Base-by-base conservation (phyloP, 1,140 invertebrate species). In the Oryctes rhinoceros region DNA sequence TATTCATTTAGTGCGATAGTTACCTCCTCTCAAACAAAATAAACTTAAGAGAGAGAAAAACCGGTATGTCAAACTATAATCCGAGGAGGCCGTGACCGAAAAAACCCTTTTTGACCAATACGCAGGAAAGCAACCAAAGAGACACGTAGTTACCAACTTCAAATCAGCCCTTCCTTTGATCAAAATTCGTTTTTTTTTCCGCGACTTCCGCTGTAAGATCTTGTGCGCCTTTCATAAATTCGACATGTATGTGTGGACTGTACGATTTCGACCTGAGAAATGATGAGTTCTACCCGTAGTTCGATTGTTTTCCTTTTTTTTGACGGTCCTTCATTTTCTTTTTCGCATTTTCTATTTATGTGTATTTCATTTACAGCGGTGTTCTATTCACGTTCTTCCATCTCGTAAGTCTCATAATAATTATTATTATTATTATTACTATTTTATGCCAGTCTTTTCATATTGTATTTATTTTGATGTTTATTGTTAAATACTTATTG, bases 401-500 rank as follows among this genome's bases (percentile, higher is more conserved):
- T 65, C 44, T 76, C 47, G 18, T 76, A 76, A 76, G 48, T 78
- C 35, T 77, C 24, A 35, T 76, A 44, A 76, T 80, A 48, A 80
- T 80, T 59, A 78, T 59, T 76, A 76, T 71, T 71, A 76, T 47
- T 44, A 76, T 18, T 30, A 30, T 30, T 30, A 30, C 37, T 49
- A 76, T 76, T 78, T 76, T 79, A 81, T 53, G 78, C 78, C 76
- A 80, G 82, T 81, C 75, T 83, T 78, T 82, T 74, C 49, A 81
- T 71, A 74, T 67, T 83, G 81, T 83, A 83, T 83, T 82, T 83
- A 83, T 84, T 83, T 84, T 81, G 81, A 81, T 84, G 84, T 84
- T 82, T 80, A 82, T 83, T 83, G 83, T 84, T 84, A 84, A 82
- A 80, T 81, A 83, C 83, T 83, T 83, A 83, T 83, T 84, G 83